These are phyloP conservation scores for Brenthis daphne DNA, from an alignment of 2,888 invertebrate species.

Conservation along the genomic window DNA sequence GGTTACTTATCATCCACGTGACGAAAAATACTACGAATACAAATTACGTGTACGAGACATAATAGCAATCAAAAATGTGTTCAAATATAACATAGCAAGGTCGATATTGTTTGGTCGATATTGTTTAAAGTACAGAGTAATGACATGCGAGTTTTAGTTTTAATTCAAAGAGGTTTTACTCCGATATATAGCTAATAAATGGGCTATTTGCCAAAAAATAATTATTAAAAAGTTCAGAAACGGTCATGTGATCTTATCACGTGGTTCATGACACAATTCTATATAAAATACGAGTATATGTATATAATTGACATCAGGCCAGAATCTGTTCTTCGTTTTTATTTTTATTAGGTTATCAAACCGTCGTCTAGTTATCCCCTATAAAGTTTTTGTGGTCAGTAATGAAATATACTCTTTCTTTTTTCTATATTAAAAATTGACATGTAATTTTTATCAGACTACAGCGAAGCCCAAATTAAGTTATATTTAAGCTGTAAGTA, in stretches of 20 bases:
- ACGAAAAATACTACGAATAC: constrained; percentile 6
- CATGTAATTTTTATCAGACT: too few species aligned
- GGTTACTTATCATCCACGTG: constrained; percentile 18
- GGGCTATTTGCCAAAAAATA: constrained; percentile 26
- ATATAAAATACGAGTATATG: not conserved
- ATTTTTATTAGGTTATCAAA: too few species aligned
- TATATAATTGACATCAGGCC: too few species aligned
- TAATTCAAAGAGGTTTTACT: constrained; percentile 4
- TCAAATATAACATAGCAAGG: not conserved
- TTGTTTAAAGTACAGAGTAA: too few species aligned
- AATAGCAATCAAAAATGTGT: not conserved
- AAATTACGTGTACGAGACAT: not conserved
- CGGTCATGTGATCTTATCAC: constrained; percentile 20
- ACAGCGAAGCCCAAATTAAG: too few species aligned
- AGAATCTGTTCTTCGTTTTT: too few species aligned
- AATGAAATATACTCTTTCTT: too few species aligned
- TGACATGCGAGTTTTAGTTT: constrained; percentile 8
- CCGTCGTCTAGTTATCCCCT: too few species aligned
- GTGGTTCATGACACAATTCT: constrained; percentile 11
- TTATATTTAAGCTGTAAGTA: too few species aligned
- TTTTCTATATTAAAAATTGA: too few species aligned
- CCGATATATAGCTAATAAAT: constrained; percentile 3
- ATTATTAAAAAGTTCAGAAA: constrained; percentile 6
- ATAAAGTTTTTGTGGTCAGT: too few species aligned
- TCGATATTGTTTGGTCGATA: too few species aligned